phyloP scores from a whole-genome alignment of 2,797 vertebrate genomes.

The Pseudomugil gertrudae region DNA sequence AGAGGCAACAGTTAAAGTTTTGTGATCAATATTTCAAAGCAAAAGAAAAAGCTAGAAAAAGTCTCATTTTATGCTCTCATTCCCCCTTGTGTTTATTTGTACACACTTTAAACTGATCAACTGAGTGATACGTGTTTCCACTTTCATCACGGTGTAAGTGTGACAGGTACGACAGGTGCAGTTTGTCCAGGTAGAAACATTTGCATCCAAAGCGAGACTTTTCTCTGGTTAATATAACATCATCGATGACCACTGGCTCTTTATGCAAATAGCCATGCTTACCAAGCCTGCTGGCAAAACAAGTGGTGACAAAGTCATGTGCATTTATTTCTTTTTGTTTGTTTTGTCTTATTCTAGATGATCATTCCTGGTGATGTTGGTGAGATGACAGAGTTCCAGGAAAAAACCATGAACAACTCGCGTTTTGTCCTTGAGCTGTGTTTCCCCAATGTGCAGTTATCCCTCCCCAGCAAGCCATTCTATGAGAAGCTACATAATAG shows the following conservation, averaged over 20 bases:
- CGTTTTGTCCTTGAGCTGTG: slow-evolving; percentile 92
- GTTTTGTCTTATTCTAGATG: slow-evolving; percentile 86
- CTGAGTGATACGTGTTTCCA: background rate
- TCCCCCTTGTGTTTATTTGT: background rate
- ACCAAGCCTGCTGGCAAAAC: slow-evolving; percentile 25
- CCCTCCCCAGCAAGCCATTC: slow-evolving; percentile 90
- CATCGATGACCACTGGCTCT: slow-evolving; percentile 25
- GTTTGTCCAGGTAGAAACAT: slow-evolving; percentile 37
- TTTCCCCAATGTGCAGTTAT: slow-evolving; percentile 90
- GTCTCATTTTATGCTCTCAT: background rate
- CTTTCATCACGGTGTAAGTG: background rate
- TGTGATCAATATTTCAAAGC: no score
- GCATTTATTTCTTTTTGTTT: slow-evolving; percentile 30
- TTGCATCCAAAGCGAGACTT: slow-evolving; percentile 49
- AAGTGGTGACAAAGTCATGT: slow-evolving; percentile 2
- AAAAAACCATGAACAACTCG: slow-evolving; percentile 95
- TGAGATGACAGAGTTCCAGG: slow-evolving; percentile 98
- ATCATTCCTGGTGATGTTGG: slow-evolving; percentile 94
- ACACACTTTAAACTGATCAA: background rate
- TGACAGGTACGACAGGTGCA: slow-evolving; percentile 5
- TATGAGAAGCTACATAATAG: slow-evolving; percentile 98
- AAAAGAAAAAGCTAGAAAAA: no score
- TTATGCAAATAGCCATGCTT: slow-evolving; percentile 62
- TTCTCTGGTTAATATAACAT: slow-evolving; percentile 16
- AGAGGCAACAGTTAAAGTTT: background rate